phyloP scores from a whole-genome alignment of 2,888 invertebrate genomes.

The Spilosoma lubricipeda region DNA sequence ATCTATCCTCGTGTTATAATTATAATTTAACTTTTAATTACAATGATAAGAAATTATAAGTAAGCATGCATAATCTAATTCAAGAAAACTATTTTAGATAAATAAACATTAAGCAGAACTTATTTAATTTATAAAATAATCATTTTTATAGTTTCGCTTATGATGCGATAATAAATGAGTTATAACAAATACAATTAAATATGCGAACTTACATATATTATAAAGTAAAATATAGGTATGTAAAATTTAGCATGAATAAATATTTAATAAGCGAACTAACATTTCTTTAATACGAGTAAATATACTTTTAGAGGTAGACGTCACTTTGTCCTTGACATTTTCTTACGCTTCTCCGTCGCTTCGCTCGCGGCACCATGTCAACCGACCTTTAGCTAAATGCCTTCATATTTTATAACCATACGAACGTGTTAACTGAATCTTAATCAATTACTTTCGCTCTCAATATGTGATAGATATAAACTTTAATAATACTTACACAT shows the following conservation, averaged over 20 bases:
- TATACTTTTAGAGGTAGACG: constrained; percentile 32
- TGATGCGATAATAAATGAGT: neutral
- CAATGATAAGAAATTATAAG: neutral
- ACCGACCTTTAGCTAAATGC: constrained; percentile 62
- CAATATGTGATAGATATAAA: neutral
- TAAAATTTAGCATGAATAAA: constrained; percentile 22
- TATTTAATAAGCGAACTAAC: constrained; percentile 31
- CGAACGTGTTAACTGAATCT: constrained; percentile 34
- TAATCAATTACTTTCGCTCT: constrained; percentile 38
- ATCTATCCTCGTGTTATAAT: neutral
- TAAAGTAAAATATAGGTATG: constrained; percentile 10
- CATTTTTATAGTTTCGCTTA: neutral
- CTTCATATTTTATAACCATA: constrained; percentile 54
- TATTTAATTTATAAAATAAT: neutral
- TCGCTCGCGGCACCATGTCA: constrained; percentile 57
- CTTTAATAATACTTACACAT: neutral
- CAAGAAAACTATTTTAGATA: neutral
- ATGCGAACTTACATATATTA: constrained; percentile 6
- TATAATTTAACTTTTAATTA: neutral
- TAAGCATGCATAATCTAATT: neutral
- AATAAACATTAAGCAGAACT: neutral
- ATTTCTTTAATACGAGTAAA: constrained; percentile 47
- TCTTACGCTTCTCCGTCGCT: constrained; percentile 64
- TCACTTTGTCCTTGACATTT: constrained; percentile 76
- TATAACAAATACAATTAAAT: neutral